Percentiles rank a stretch among this genome's conserved stretches.
Evolutionary conservation across 2,888 invertebrate species (phyloP).

Genomic region (Thera britannica): DNA sequence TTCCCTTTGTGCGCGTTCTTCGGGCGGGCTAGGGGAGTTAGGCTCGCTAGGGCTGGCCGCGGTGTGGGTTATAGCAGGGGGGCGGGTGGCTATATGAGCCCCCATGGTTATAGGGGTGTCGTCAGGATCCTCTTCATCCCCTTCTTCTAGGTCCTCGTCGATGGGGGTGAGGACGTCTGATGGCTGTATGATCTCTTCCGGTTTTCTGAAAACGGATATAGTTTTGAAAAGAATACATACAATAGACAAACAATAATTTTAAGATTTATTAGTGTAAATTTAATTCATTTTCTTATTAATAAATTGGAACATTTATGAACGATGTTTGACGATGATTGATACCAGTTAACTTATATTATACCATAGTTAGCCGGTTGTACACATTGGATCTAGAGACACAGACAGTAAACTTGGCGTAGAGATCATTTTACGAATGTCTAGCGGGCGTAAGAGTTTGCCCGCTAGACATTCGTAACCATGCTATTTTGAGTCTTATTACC

Average conservation of each 20-base stretch:
- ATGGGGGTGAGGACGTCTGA: constrained; percentile 92
- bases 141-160: constrained; percentile 90
- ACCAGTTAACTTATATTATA: too few relatives aligned
- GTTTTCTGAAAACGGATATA: constrained; percentile 60
- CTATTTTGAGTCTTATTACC: constrained; percentile 48
- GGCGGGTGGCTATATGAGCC: constrained; percentile 56
- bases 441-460: too few relatives aligned
- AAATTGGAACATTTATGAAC: too few relatives aligned
- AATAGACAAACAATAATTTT: too few relatives aligned
- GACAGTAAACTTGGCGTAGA: too few relatives aligned
- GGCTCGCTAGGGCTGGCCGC: constrained; percentile 88
- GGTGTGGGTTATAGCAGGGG: constrained; percentile 92
- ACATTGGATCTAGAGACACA: too few relatives aligned
- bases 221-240: neutral
- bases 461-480: too few relatives aligned
- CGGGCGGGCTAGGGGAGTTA: constrained; percentile 57
- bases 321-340: too few relatives aligned
- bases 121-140: constrained; percentile 89
- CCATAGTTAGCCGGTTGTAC: too few relatives aligned
- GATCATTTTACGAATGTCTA: too few relatives aligned
- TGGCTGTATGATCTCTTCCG: constrained; percentile 86
- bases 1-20: constrained; percentile 86
- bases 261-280: too few relatives aligned
- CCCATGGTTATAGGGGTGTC: constrained; percentile 89
- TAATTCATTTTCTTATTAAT: too few relatives aligned